Evolutionary conservation across 2,797 vertebrate genomes (phyloP), one percentile per base, ranked within the genome.

Genomic region (Neomorphus geoffroyi): DNA sequence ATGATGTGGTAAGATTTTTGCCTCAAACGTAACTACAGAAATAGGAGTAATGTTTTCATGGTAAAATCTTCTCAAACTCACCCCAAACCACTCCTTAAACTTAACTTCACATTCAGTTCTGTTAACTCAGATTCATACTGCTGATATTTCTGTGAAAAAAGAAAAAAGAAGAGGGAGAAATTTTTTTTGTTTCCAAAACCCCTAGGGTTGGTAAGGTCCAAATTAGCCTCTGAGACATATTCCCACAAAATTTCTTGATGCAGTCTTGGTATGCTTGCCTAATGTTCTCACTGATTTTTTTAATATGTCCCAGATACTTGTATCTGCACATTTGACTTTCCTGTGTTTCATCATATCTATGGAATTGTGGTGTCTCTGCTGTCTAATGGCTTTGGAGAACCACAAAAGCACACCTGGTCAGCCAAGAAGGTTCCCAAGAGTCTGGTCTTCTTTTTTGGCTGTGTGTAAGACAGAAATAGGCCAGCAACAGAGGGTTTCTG

Each of bases 261-360:
- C 30, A 22, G 23, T 53, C 30, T 37, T 80, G 37, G 26, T 71
- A 39, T 45, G 26, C 71, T 64, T 28, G 56, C 74, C 84, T 84
- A 19, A 12, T 54, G 27, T 87, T 39, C 9, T 69, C 9, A 1
- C 18, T 66, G 3, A 13, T 32, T 71, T 72, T 80, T 87, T 65
- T 6, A 28, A 35, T 66, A 6, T 67, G 5, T 39, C 67, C 88
- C 61, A 71, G 26, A n/a, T 71, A 51, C 27, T 71, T 17, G 50
- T 69, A 33, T 21, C 19, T 57, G 58, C 11, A 60, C 43, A 45
- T 64, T n/a, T 77, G 37, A 60, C 32, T 91, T 82, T 57, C 41
- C 41, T 77, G 4, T 0, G 0, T 91, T 81, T 80, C 2, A 1
- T 89, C 43, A 4, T 56, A 53, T 37, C 54, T 54, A 0, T 75